Evolutionary conservation across 1,140 invertebrate genomes (phyloP).

Genomic region (Drosophila biarmipes): DNA sequence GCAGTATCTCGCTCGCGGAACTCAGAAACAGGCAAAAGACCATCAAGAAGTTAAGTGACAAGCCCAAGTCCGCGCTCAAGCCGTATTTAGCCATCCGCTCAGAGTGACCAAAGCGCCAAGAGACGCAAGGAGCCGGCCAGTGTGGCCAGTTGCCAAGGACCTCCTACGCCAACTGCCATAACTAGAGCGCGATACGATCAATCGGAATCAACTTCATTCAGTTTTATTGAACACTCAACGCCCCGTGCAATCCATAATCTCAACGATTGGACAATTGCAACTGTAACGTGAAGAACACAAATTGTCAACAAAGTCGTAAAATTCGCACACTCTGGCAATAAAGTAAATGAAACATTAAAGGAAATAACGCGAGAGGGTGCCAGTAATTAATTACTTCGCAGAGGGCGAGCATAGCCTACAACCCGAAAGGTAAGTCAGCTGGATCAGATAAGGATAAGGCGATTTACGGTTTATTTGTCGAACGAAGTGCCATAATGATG

Average conservation of each 20-base stretch:
- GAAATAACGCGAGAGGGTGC: slow-evolving; percentile 3
- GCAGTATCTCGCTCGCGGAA: slow-evolving; percentile 4
- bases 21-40: not conserved
- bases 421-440: slow-evolving; percentile 31
- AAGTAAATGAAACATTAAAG: not conserved
- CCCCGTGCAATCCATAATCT: slow-evolving; percentile 17
- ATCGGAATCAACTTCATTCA: slow-evolving; percentile 1
- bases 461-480: not conserved
- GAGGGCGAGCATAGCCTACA: not conserved
- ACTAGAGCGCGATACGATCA: not conserved
- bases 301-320: slow-evolving; percentile 34
- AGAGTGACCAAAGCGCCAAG: not conserved
- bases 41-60: not conserved
- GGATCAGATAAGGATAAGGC: slow-evolving; percentile 9
- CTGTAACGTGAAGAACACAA: slow-evolving; percentile 8
- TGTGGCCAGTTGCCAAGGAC: slow-evolving; percentile 3
- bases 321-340: slow-evolving; percentile 10
- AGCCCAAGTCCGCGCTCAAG: not conserved
- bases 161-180: not conserved
- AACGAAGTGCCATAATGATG: not conserved
- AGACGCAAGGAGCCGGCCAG: not conserved
- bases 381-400: slow-evolving; percentile 26
- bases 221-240: slow-evolving; percentile 8
- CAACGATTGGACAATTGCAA: slow-evolving; percentile 19
- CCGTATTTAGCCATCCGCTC: not conserved